A percentile compares a stretch with the other conserved stretches of the same genome.
Conservation (phyloP, 2,113 vertebrate genomes). For the Nycticryphes semicollaris region DNA sequence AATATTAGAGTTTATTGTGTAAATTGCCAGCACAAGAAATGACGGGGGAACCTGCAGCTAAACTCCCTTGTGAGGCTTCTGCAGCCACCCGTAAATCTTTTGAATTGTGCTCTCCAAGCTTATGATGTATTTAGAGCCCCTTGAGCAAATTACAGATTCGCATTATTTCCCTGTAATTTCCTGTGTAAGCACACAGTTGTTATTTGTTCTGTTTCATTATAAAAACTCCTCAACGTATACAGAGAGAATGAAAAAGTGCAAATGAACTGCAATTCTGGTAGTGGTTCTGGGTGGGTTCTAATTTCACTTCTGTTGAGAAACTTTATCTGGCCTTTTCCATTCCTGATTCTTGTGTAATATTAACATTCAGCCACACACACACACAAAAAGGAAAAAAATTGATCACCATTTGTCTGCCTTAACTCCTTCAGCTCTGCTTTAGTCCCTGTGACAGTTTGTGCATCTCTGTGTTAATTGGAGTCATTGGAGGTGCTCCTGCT, state of each 20-base stretch:
- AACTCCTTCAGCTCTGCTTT: background rate
- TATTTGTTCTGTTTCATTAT: background rate
- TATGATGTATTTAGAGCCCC: background rate
- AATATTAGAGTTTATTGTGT: background rate
- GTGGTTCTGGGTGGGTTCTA: background rate
- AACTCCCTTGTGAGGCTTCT: background rate
- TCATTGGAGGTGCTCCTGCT: background rate
- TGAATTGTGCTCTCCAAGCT: background rate
- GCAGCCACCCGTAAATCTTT: background rate
- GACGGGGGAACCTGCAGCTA: background rate
- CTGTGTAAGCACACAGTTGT: background rate
- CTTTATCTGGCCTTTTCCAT: background rate
- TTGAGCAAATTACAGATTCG: background rate
- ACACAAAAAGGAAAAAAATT: no score
- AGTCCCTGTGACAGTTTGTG: background rate
- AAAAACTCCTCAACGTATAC: background rate
- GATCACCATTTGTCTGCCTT: rapidly evolving
- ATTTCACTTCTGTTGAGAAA: background rate
- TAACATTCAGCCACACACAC: rapidly evolving
- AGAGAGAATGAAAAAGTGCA: background rate
- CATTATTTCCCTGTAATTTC: background rate
- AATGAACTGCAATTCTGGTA: background rate
- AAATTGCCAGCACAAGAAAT: background rate
- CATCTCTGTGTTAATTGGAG: background rate
- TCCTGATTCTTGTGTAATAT: background rate